Evolutionary conservation across 2,113 vertebrate genomes (phyloP), one percentile per base, ranked within the genome.

Genomic region (Anseranas semipalmata): DNA sequence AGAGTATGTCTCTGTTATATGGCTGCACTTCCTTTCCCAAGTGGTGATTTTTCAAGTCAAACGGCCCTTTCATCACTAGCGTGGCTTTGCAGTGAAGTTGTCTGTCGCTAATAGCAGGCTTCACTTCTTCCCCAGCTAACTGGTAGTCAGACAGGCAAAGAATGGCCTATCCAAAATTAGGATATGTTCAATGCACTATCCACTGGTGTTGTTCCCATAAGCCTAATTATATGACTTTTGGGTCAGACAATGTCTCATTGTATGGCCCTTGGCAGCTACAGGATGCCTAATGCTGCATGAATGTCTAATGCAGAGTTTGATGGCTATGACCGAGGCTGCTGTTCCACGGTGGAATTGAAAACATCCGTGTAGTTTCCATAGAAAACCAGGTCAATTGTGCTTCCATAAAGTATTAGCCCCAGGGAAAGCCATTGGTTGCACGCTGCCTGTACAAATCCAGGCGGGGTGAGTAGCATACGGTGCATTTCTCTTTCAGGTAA

Each of bases 231-330:
- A 82, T 96, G 96, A 95, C 94, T 95, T 95, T 77, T 91, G 87
- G 94, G 91, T 95, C 93, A 85, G 94, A 95, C 95, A 96, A 92
- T 95, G 95, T 89, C 96, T 94, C 95, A 87, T 91, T 97, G 95
- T 95, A 92, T 96, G 96, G 91, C 91, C 94, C 91, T 96, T 96
- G 96, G 91, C 95, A 96, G 93, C 92, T 39, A 18, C 1, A 0
- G 94, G 77, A 89, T 1, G 66, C 84, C 85, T 93, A 76, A 93
- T 96, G 96, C 94, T 89, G 45, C 89, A 85, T 96, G 94, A 95
- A 95, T 96, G 89, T 97, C 94, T 95, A 94, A 97, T 91, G 96
- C 4, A 37, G 91, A 91, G 91, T 92, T 96, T 91, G 96, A 94
- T 77, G 93, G 87, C 96, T 80, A 32, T 70, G 87, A 89, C 59